Evolutionary conservation across 2,113 vertebrate genomes (phyloP).

Genomic region (Poecilia latipinna): DNA sequence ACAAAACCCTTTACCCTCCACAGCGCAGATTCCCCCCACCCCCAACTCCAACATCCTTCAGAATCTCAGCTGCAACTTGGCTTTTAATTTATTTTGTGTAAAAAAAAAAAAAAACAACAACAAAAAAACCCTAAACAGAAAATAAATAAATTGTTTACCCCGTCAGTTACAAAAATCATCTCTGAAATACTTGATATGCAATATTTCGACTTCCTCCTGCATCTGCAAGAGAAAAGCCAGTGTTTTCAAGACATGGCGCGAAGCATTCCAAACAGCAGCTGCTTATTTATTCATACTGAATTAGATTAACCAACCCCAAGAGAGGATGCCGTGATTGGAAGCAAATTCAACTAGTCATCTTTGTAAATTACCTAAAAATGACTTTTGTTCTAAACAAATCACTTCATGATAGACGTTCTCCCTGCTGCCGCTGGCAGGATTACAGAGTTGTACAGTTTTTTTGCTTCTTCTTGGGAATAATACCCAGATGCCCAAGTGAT

Average conservation of each 20-base stretch:
- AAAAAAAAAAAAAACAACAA: background rate
- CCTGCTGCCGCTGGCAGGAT: background rate
- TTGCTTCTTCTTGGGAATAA: too few relatives aligned
- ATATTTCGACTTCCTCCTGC: background rate
- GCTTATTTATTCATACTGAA: slow-evolving; percentile 1
- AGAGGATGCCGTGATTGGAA: background rate
- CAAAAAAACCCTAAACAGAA: background rate
- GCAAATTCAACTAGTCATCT: background rate
- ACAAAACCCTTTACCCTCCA: background rate
- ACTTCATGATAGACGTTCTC: background rate
- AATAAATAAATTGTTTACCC: too few relatives aligned
- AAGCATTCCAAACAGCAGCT: background rate
- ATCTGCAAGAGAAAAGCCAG: background rate
- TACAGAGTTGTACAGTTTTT: background rate
- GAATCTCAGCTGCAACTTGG: background rate
- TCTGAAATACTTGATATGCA: background rate
- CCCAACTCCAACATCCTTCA: background rate
- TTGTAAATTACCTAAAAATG: background rate
- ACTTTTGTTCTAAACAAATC: background rate
- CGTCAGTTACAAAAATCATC: background rate
- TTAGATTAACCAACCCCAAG: background rate
- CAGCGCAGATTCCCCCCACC: background rate
- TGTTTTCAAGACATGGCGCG: background rate
- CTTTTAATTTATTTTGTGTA: background rate
- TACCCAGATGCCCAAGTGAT: background rate